Conservation (phyloP, 2,888 invertebrate species). For the Nemotelus pantherinus region DNA sequence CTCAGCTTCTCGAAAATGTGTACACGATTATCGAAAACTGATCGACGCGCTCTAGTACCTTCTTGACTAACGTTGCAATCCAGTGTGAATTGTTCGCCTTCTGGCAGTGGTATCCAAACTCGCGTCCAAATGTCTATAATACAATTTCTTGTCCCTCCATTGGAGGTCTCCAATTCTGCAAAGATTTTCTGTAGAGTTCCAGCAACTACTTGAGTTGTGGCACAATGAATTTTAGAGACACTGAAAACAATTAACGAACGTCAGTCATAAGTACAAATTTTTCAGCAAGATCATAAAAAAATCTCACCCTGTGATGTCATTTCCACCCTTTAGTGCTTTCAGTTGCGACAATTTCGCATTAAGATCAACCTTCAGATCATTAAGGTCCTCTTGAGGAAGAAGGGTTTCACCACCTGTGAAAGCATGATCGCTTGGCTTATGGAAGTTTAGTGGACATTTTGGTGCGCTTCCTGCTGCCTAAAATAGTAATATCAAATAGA, state of each 20-base stretch:
- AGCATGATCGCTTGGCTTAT: too few relatives aligned
- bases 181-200: conserved; percentile 70
- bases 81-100: conserved; percentile 63
- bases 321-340: too few relatives aligned
- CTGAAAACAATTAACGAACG: conserved; percentile 50
- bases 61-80: conserved; percentile 58
- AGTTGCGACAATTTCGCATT: too few relatives aligned
- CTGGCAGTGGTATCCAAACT: conserved; percentile 66
- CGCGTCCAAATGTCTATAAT: conserved; percentile 67
- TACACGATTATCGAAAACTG: conserved; percentile 45
- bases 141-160: conserved; percentile 60
- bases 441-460: too few relatives aligned
- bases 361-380: too few relatives aligned
- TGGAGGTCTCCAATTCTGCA: conserved; percentile 68
- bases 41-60: conserved; percentile 58
- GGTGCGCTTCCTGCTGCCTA: too few relatives aligned
- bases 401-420: too few relatives aligned
- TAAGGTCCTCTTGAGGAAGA: too few relatives aligned
- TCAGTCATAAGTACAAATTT: too few relatives aligned
- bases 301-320: too few relatives aligned
- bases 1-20: background rate
- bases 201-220: conserved; percentile 67
- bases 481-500: too few relatives aligned
- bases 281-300: too few relatives aligned
- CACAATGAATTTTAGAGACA: conserved; percentile 60